Conservation (phyloP, 2,888 invertebrate genomes). For the Phyllotreta cruciferae region DNA sequence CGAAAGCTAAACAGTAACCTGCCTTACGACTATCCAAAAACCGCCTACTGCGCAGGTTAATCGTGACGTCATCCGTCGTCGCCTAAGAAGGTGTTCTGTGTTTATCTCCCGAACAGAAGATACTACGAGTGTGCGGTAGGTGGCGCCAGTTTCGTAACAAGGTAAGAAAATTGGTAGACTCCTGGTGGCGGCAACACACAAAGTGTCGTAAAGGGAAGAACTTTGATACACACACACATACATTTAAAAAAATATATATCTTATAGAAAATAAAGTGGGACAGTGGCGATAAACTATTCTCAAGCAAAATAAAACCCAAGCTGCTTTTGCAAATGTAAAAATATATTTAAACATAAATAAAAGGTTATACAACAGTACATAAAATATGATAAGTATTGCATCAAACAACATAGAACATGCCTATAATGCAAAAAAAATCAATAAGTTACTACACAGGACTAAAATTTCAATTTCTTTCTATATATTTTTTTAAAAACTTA, state of each 20-base stretch:
- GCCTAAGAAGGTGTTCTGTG: conserved; percentile 44
- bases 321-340: conserved; percentile 61
- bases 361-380: conserved; percentile 61
- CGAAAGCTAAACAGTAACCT: conserved; percentile 9
- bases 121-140: conserved; percentile 47
- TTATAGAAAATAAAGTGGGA: conserved; percentile 32
- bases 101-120: conserved; percentile 29
- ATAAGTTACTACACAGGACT: conserved; percentile 53
- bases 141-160: conserved; percentile 39
- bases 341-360: conserved; percentile 63
- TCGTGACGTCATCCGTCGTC: conserved; percentile 9
- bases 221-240: conserved; percentile 31
- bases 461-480: conserved; percentile 49
- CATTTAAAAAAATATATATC: conserved; percentile 34
- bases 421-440: conserved; percentile 58
- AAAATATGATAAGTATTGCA: conserved; percentile 62
- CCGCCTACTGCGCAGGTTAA: conserved; percentile 18
- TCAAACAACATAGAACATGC: conserved; percentile 62
- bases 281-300: conserved; percentile 41
- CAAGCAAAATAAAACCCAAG: conserved; percentile 61
- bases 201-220: conserved; percentile 34
- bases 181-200: conserved; percentile 58
- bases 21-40: conserved; percentile 14
- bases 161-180: conserved; percentile 40
- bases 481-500: conserved; percentile 45